Evolutionary conservation across 2,113 vertebrate genomes (phyloP).

Genomic region (Onychorhynchus coronatus): DNA sequence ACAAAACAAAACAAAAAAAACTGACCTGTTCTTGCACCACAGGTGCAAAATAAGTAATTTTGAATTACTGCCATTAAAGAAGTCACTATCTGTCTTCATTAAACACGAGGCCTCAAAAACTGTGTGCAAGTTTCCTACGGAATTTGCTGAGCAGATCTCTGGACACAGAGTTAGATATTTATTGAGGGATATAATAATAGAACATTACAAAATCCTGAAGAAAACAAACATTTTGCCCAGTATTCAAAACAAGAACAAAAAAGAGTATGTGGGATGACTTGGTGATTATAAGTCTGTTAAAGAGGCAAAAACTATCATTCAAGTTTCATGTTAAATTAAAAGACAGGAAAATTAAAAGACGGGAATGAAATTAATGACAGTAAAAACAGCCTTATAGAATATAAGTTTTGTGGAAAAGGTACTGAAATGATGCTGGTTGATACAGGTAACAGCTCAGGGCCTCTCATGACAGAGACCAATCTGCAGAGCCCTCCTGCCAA

Average conservation of each 20-base stretch:
- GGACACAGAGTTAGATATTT: background rate
- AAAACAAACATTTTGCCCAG: background rate
- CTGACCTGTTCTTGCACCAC: background rate
- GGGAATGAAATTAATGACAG: background rate
- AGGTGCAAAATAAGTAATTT: background rate
- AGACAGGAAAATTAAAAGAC: background rate
- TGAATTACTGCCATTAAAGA: background rate
- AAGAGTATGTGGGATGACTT: background rate
- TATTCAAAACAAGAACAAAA: background rate
- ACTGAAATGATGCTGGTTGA: background rate
- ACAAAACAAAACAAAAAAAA: too few species aligned
- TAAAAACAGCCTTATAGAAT: background rate
- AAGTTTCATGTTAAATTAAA: background rate
- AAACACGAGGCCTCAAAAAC: background rate
- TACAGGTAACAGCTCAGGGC: accelerated
- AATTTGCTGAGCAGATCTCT: background rate
- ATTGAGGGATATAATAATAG: background rate
- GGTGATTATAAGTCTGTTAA: background rate
- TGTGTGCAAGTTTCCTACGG: accelerated
- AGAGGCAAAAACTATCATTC: background rate
- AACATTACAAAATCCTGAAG: background rate
- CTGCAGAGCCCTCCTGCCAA: accelerated
- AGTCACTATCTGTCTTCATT: background rate
- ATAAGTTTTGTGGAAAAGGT: background rate
- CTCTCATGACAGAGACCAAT: too few species aligned